Conservation (phyloP, 2,113 vertebrate genomes). For the Grammomys surdaster region DNA sequence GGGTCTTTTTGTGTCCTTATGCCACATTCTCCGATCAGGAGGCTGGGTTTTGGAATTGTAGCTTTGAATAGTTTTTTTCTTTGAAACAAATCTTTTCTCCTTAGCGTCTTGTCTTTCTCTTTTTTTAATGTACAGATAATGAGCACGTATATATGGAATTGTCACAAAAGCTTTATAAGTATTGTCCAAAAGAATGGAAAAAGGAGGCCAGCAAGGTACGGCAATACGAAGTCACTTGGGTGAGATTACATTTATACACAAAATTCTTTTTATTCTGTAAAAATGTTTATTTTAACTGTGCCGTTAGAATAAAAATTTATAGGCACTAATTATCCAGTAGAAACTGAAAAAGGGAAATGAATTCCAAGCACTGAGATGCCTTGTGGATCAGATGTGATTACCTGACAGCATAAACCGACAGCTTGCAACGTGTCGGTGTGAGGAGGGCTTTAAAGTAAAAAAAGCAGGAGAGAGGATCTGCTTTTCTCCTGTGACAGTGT, state of each 20-base stretch:
- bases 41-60: not conserved
- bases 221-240: conserved; percentile 86
- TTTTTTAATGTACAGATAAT: conserved; percentile 90
- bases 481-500: not conserved
- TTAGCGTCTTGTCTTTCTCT: conserved; percentile 1
- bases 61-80: conserved; percentile 26
- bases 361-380: conserved; percentile 43
- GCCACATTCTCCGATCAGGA: conserved; percentile 18
- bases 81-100: not conserved
- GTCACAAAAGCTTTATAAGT: conserved; percentile 98
- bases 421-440: conserved; percentile 5
- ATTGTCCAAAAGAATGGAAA: conserved; percentile 99
- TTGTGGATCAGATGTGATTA: conserved; percentile 48
- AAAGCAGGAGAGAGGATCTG: not conserved
- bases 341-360: conserved; percentile 35
- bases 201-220: conserved; percentile 98
- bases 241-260: conserved; percentile 85
- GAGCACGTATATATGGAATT: conserved; percentile 99
- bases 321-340: not conserved
- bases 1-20: not conserved
- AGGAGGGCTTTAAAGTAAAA: conserved; percentile 25
- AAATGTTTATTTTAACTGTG: conserved; percentile 16
- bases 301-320: conserved; percentile 3
- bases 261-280: conserved; percentile 81
- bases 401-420: not conserved